These are phyloP conservation scores for Ramazzottius varieornatus DNA, from an alignment of 2,888 invertebrate species.

Conservation along the genomic window DNA sequence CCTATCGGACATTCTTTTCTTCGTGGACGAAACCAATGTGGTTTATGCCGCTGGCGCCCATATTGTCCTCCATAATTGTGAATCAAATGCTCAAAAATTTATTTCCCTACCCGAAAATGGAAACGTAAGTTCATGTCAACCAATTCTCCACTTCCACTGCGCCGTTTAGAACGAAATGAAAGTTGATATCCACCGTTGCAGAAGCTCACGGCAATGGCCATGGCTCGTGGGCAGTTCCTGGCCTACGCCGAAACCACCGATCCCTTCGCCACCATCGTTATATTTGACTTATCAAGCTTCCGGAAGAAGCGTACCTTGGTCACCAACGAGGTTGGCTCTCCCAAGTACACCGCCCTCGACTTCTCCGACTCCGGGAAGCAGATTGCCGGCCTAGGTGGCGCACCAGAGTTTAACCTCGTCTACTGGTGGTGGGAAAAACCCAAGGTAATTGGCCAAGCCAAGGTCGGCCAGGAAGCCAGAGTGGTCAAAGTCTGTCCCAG, in stretches of 20 bases:
- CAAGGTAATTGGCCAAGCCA: conserved; percentile 44
- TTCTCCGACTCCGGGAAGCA: conserved; percentile 59
- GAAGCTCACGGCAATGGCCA: neutral
- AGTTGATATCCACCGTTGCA: neutral
- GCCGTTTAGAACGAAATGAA: no score
- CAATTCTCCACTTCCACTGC: neutral
- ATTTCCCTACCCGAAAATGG: neutral
- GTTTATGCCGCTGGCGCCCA: neutral
- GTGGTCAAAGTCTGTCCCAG: neutral
- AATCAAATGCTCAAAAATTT: neutral
- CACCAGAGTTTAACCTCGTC: conserved; percentile 53
- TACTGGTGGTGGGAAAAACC: conserved; percentile 57
- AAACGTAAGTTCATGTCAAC: neutral
- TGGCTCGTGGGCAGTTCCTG: neutral
- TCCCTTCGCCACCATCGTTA: neutral
- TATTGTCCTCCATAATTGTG: neutral
- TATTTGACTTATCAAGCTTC: neutral
- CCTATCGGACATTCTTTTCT: neutral
- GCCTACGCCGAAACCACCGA: neutral
- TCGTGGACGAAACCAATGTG: neutral
- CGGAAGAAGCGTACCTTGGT: conserved; percentile 12
- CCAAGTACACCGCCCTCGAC: conserved; percentile 40
- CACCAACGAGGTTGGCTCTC: conserved; percentile 24
- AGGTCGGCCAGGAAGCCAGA: conserved; percentile 24
- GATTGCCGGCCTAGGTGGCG: conserved; percentile 47